Evolutionary conservation across 2,797 vertebrate genomes (phyloP).

Genomic region (Hybognathus amarus): DNA sequence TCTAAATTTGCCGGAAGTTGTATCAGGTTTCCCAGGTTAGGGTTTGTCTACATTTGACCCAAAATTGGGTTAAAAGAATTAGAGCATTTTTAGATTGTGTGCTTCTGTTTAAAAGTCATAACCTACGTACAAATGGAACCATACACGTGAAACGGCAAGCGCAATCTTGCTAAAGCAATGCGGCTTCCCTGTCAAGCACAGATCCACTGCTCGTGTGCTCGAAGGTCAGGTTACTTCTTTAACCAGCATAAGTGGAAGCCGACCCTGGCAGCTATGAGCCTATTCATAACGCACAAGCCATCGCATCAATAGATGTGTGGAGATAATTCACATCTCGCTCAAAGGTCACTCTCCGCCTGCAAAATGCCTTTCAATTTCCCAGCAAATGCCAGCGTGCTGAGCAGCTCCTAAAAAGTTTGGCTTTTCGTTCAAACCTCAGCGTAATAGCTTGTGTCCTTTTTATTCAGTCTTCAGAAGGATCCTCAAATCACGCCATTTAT

Average conservation of each 20-base stretch:
- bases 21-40: no score
- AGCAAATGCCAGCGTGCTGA: conserved; percentile 64
- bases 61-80: no score
- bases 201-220: background rate
- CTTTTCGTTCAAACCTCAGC: background rate
- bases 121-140: background rate
- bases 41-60: no score
- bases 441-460: conserved; percentile 25
- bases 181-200: background rate
- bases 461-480: conserved; percentile 13
- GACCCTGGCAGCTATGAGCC: conserved; percentile 70
- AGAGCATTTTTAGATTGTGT: no score
- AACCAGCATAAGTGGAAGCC: conserved; percentile 60
- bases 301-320: conserved; percentile 69
- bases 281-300: conserved; percentile 73
- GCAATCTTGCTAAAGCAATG: background rate
- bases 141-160: background rate
- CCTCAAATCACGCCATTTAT: conserved; percentile 10
- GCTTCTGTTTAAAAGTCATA: background rate
- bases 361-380: conserved; percentile 52
- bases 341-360: conserved; percentile 72
- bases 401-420: conserved; percentile 32
- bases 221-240: conserved; percentile 70
- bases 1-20: no score
- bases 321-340: conserved; percentile 60